Base-by-base conservation (phyloP, 2,888 invertebrate species). In the Sturmia bella region DNA sequence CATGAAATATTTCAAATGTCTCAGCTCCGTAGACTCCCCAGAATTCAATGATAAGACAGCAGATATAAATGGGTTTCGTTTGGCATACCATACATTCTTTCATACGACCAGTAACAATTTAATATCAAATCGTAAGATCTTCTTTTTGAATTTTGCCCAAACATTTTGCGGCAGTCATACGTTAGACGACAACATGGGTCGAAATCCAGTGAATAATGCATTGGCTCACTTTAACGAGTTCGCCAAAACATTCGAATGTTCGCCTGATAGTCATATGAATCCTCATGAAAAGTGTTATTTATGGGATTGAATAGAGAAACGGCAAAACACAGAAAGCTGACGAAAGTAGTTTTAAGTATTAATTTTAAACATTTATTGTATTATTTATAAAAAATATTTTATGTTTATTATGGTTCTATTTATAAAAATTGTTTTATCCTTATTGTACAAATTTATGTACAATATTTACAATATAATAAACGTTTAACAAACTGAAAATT, bases 131-230 rank as follows among this genome's bases (percentile, higher is more conserved):
- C 75, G 80, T 63, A 75, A 80, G 21, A 48, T 37, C 7, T 85
- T 85, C 41, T 85, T 85, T 52, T 64, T 84, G 3, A 85, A 85
- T 27, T 85, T 85, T 50, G 85, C 84, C n/a, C 85, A 85, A 66
- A 82, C 84, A 70, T 85, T 85, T 69, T 85, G 85, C 68, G 68
- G 52, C 19, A 59, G 39, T 5, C 45, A 19, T 0, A 17, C 41
- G 3, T 3, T 64, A 9, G 70, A 83, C 3, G 63, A 72, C 27
- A 79, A 77, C 15, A 17, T 80, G 9, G 84, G 84, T 39, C 83
- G 83, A 1, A 72, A 73, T 54, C 85, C 82, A 11, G 79, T 85
- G 4, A 57, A 80, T 17, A 80, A 84, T 45, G 77, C 84, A 1
- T 43, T 85, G 27, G 76, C 83, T 9, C 81, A 85, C 54, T 85